Base-by-base conservation (phyloP, 2,113 vertebrate species). In the Odocoileus hemionus region DNA sequence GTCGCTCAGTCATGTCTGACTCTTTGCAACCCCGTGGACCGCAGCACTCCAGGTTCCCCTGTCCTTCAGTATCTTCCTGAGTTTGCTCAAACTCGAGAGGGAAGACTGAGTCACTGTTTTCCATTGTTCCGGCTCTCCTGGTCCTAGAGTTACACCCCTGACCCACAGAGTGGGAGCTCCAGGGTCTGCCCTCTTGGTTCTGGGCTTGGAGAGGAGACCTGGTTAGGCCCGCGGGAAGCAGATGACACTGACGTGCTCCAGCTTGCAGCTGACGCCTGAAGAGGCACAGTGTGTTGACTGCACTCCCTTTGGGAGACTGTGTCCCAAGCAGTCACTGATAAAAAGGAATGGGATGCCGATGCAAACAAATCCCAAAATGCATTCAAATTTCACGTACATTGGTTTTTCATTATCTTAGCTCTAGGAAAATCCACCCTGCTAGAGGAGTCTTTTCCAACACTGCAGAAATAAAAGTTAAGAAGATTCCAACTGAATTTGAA, bases 291-390 rank as follows among this genome's bases (percentile, higher is more conserved):
- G 0, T 23, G 19, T 33, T 39, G 36, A 4, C 28, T 10, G 23
- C 6, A 19, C 3, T 39, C 28, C n/a, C 61, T 0, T n/a, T 11
- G 3, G 21, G 33, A 26, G 1, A 43, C 17, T 21, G 0, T 1
- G 7, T 76, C 61, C 36, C 76, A 54, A 5, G 19, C 0, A 23
- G 28, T 13, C 52, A 82, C 2, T 8, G 36, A 12, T n/a, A 19
- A 52, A 52, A 54, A 74, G 19, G 30, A 47, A 57, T 1, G 30
- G 3, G 47, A 39, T 17, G 8, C 4, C 6, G 3, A 13, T 13
- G 25, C 45, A 61, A n/a, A 47, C 12, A 45, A 67, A 60, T 23
- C 23, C 57, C 57, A 14, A 13, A 4, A 54, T 0, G 4, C 17
- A 2, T 54, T 60, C 23, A 17, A 8, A 9, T 23, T 1, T 45